Evolutionary conservation across 2,797 vertebrate species (phyloP).

Genomic region (Eremophila alpestris): DNA sequence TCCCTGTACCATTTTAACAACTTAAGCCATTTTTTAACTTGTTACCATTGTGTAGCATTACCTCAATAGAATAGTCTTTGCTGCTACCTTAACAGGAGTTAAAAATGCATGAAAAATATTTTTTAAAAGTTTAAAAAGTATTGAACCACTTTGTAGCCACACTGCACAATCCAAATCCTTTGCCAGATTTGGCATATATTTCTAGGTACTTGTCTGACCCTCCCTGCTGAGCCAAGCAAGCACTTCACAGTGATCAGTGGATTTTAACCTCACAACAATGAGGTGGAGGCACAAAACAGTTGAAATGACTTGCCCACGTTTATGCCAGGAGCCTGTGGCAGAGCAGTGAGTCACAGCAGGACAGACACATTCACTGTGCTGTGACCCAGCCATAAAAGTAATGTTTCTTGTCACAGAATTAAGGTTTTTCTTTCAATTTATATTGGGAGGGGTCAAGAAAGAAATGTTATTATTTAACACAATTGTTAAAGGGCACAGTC

Average conservation of each 20-base stretch:
- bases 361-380: background rate
- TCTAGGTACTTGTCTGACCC: background rate
- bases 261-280: conserved; percentile 18
- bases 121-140: background rate
- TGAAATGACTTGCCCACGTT: background rate
- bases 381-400: background rate
- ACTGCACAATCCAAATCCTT: background rate
- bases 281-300: conserved; percentile 5
- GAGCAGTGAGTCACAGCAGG: conserved; percentile 10
- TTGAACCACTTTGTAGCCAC: background rate
- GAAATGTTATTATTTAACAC: conserved; percentile 61
- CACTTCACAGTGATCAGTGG: background rate
- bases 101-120: background rate
- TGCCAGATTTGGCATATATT: background rate
- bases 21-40: background rate
- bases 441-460: conserved; percentile 16
- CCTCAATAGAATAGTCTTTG: background rate
- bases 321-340: conserved; percentile 30
- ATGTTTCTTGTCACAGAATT: conserved; percentile 38
- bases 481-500: conserved; percentile 6
- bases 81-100: background rate
- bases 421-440: background rate
- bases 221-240: background rate
- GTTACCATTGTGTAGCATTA: background rate
- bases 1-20: background rate